Conservation (phyloP, 2,888 invertebrate genomes). For the Spialia ferax region DNA sequence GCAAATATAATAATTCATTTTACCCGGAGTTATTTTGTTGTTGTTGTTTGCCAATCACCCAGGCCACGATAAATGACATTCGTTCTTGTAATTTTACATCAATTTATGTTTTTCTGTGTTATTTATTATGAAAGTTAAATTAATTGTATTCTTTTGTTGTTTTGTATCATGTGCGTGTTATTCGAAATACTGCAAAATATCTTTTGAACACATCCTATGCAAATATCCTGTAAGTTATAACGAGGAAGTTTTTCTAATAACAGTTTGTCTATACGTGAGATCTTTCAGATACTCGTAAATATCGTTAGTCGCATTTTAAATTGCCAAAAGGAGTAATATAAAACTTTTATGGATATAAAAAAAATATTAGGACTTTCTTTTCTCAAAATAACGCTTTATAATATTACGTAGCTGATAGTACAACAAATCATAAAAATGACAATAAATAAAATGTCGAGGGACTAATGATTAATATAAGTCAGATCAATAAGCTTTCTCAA, state of each 20-base stretch:
- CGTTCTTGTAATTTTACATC: slow-evolving; percentile 33
- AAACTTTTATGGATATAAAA: no score
- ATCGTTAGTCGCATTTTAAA: no score
- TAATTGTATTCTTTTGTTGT: slow-evolving; percentile 63
- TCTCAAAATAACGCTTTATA: no score
- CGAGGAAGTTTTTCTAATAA: background rate
- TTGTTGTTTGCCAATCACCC: slow-evolving; percentile 48
- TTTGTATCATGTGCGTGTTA: slow-evolving; percentile 45
- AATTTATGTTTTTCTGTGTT: slow-evolving; percentile 51
- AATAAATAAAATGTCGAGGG: no score
- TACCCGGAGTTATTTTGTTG: slow-evolving; percentile 48
- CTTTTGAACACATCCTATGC: slow-evolving; percentile 71
- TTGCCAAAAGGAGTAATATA: no score
- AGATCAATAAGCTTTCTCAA: no score
- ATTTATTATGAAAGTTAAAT: slow-evolving; percentile 74
- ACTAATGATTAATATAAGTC: no score
- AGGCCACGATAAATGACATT: slow-evolving; percentile 50
- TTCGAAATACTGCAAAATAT: slow-evolving; percentile 65
- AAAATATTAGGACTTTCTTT: no score
- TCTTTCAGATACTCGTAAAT: no score
- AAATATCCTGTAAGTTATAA: slow-evolving; percentile 60
- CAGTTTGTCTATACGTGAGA: background rate
- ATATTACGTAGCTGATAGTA: no score
- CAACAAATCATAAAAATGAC: no score
- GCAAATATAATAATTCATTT: slow-evolving; percentile 64